These are phyloP conservation scores for Pristionchus maxplancki DNA, from an alignment of 2,888 invertebrate genomes.

Conservation along the genomic window DNA sequence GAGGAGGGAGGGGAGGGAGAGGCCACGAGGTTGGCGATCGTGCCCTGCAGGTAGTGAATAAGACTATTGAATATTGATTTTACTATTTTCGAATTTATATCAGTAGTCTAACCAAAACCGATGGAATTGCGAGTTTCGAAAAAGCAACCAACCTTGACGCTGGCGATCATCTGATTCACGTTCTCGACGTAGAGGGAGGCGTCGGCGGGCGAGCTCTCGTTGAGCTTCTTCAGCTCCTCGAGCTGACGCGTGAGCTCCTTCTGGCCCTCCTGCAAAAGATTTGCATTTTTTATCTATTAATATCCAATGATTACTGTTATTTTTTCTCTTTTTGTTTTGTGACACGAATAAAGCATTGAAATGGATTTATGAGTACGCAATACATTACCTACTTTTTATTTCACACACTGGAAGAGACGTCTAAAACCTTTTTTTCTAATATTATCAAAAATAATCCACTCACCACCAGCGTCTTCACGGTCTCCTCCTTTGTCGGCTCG, in stretches of 20 bases:
- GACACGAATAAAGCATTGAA: background rate
- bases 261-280: constrained; percentile 47
- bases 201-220: constrained; percentile 41
- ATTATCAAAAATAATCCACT: background rate
- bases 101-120: too few relatives aligned
- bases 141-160: background rate
- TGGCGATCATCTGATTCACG: constrained; percentile 45
- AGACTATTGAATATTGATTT: too few relatives aligned
- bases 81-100: too few relatives aligned
- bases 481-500: constrained; percentile 45
- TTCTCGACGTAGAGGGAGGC: constrained; percentile 47
- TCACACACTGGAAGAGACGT: too few relatives aligned
- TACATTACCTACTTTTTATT: too few relatives aligned
- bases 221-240: constrained; percentile 46
- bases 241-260: constrained; percentile 27
- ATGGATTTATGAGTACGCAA: too few relatives aligned
- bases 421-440: too few relatives aligned
- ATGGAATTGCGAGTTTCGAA: background rate
- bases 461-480: constrained; percentile 3
- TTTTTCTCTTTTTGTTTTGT: background rate
- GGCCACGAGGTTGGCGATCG: constrained; percentile 37
- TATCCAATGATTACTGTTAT: background rate
- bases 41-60: constrained; percentile 2
- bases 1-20: constrained; percentile 10
- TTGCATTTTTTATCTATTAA: background rate